phyloP scores from a whole-genome alignment of 1,140 invertebrate species.

The Drosophila punjabiensis region DNA sequence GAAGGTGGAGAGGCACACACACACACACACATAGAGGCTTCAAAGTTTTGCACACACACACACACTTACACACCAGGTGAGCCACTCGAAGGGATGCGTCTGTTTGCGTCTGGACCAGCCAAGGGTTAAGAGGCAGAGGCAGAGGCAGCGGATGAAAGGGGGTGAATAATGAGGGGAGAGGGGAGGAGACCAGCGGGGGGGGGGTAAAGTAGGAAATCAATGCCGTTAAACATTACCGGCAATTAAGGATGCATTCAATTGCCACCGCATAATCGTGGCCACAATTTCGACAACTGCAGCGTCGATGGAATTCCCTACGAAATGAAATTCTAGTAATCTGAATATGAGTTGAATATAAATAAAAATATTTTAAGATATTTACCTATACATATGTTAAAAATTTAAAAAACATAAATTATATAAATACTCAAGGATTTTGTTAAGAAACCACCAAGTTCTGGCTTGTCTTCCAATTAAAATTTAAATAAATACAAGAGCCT shows the following conservation, averaged over 20 bases:
- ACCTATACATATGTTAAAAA: too few relatives aligned
- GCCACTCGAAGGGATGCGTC: conserved; percentile 17
- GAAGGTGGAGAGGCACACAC: neutral
- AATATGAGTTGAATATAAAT: too few relatives aligned
- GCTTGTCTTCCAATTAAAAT: neutral
- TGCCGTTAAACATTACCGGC: conserved; percentile 47
- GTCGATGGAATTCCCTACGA: neutral
- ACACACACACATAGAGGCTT: neutral
- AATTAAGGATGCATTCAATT: conserved; percentile 57
- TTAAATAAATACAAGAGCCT: too few relatives aligned
- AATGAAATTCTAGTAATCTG: neutral
- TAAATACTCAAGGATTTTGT: neutral
- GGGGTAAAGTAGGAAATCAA: conserved; percentile 1
- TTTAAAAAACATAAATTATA: neutral
- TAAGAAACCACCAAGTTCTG: neutral
- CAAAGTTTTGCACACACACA: neutral
- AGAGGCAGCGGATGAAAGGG: neutral
- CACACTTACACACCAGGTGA: conserved; percentile 13
- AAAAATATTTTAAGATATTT: neutral
- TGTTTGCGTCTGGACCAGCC: conserved; percentile 32
- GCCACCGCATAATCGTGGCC: conserved; percentile 44
- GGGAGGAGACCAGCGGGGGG: neutral
- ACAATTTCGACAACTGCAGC: conserved; percentile 10
- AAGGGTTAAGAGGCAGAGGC: conserved; percentile 9
- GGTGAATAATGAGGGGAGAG: neutral